Percentiles rank a stretch among this genome's conserved stretches.
These are phyloP conservation scores for Anarhynchus alexandrinus DNA, from an alignment of 2,113 vertebrate species.

Conservation along the genomic window DNA sequence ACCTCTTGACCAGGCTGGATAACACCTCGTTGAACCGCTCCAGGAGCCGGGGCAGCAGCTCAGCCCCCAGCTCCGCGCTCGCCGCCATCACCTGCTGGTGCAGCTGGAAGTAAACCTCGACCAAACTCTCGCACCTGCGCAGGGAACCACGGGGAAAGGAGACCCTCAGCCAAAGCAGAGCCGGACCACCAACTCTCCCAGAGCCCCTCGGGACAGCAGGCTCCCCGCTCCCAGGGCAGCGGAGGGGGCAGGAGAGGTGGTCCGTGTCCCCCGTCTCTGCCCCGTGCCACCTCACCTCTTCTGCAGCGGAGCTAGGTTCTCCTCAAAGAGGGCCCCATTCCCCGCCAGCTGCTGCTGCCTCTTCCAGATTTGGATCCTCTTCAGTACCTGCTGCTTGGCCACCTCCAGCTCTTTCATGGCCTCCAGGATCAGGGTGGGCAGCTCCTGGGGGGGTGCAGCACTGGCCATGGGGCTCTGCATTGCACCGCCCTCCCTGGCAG, in stretches of 20 bases:
- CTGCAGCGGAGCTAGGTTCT: conserved; percentile 78
- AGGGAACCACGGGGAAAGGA: neutral
- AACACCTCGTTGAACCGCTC: conserved; percentile 77
- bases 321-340: conserved; percentile 85
- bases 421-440: conserved; percentile 63
- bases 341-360: conserved; percentile 88
- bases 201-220: accelerated
- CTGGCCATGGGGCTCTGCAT: neutral
- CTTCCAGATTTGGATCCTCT: conserved; percentile 85
- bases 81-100: conserved; percentile 81
- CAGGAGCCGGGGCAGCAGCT: conserved; percentile 71
- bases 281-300: conserved; percentile 44
- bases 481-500: accelerated
- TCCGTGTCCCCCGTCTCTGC: neutral
- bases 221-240: neutral
- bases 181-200: accelerated
- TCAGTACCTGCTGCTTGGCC: conserved; percentile 78
- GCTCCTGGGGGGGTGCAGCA: neutral
- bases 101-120: conserved; percentile 84
- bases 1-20: conserved; percentile 86
- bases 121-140: conserved; percentile 85
- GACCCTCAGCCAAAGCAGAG: neutral
- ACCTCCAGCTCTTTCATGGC: conserved; percentile 77
- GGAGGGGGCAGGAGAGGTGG: neutral
- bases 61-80: conserved; percentile 65